Evolutionary conservation across 1,140 invertebrate genomes (phyloP).

Genomic region (Polyergus mexicanus): DNA sequence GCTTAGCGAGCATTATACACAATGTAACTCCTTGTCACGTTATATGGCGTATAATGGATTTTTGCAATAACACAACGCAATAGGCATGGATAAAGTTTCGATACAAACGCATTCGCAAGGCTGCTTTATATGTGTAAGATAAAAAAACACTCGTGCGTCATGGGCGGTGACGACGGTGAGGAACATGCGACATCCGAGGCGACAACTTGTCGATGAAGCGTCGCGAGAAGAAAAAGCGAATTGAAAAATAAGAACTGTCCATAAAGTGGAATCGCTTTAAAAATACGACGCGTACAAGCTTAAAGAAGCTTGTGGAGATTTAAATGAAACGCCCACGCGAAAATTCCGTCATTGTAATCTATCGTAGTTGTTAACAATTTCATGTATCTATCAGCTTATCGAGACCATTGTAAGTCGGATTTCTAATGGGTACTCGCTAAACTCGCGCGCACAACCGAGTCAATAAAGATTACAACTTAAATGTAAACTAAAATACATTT

Average conservation of each 20-base stretch:
- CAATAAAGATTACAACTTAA: no score
- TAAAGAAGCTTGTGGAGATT: neutral
- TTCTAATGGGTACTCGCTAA: neutral
- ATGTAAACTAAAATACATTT: no score
- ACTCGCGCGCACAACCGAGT: neutral
- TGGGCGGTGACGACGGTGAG: neutral
- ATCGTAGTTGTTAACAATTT: neutral
- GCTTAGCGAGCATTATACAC: no score
- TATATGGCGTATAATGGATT: no score
- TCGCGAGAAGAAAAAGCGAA: neutral
- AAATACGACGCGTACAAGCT: neutral
- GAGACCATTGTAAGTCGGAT: neutral
- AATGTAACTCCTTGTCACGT: no score
- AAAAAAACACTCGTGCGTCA: conserved; percentile 2
- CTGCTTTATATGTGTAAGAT: neutral
- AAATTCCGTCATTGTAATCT: conserved; percentile 37
- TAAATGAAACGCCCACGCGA: conserved; percentile 50
- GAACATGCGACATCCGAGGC: neutral
- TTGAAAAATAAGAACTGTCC: neutral
- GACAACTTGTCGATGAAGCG: conserved; percentile 33
- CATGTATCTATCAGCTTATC: neutral
- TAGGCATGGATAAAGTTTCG: neutral
- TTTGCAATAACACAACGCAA: neutral
- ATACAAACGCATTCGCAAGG: neutral
- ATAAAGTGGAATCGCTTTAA: neutral